Evolutionary conservation across 2,113 vertebrate species (phyloP).

Genomic region (Actenoides lindsayi): DNA sequence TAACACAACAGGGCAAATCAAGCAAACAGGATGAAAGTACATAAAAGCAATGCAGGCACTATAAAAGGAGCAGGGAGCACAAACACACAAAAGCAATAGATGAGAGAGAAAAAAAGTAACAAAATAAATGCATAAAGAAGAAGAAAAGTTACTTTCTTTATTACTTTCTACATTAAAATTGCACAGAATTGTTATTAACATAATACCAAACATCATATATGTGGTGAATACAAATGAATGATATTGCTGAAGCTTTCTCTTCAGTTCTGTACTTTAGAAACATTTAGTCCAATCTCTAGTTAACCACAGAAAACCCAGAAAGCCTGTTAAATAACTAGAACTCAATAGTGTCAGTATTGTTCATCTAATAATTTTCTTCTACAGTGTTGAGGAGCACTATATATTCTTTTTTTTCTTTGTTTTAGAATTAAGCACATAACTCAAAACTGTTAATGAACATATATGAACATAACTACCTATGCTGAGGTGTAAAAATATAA

Average conservation of each 20-base stretch:
- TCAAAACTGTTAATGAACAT: not conserved
- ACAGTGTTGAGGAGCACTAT: not conserved
- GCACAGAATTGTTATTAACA: not conserved
- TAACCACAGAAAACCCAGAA: not conserved
- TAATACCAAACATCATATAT: not conserved
- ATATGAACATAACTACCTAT: not conserved
- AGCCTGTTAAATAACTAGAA: not conserved
- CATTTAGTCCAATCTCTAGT: not conserved
- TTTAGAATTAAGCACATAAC: not conserved
- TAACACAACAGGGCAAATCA: not conserved
- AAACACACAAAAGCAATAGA: not conserved
- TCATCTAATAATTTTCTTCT: not conserved
- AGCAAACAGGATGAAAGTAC: not conserved
- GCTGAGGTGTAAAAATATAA: not conserved
- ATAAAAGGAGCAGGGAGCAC: not conserved
- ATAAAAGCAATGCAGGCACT: not conserved
- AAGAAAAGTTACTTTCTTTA: not conserved
- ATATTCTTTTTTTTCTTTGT: not conserved
- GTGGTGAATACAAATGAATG: not conserved
- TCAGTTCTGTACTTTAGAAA: not conserved
- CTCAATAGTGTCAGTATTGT: not conserved
- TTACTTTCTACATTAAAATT: not conserved
- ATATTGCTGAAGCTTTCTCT: not conserved
- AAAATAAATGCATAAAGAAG: not conserved
- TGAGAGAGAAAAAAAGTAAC: not conserved